Evolutionary conservation across 2,797 vertebrate genomes (phyloP), one percentile per base, ranked within the genome.

Genomic region (Morelia viridis): DNA sequence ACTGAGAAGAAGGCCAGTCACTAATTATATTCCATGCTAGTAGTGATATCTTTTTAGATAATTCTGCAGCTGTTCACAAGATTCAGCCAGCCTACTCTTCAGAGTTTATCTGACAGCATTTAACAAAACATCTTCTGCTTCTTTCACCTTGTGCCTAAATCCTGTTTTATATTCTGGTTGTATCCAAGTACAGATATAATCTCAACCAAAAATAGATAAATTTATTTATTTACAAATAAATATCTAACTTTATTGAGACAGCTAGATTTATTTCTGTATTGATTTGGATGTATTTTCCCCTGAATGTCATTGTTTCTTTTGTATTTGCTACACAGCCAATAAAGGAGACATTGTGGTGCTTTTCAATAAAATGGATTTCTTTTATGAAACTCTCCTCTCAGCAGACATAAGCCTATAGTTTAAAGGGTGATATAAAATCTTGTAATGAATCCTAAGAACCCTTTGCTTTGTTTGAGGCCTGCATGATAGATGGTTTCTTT

Each of bases 211-310:
- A 7, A 84, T 19, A 6, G 4, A 56, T 41, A 56, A 1, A 13
- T 62, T 5, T 57, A 88, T 9, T 35, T 1, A 0, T 5, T n/a
- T 1, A 0, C 4, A 28, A 85, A 10, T 80, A 90, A 85, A 56
- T 71, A 24, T n/a, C 56, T 92, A 80, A 65, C 68, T 88, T 88
- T 65, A 96, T n/a, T 71, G 89, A 46, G 85, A 58, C n/a, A 17
- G 89, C 86, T 93, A 94, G 90, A 93, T 95, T 91, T 93, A 95
- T 15, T 89, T n/a, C 35, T 64, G 9, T 53, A 92, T 90, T 31
- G 57, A 85, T 41, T 91, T 90, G 90, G 76, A 0, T 46, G 46
- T 1, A 15, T 93, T 87, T 61, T 15, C 84, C 90, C 90, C 94
- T 93, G 90, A 90, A 83, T 93, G 92, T 41, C 92, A 12, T 90